A percentile compares a stretch with the other conserved stretches of the same genome.
phyloP scores from a whole-genome alignment of 2,113 vertebrate species.

The mouse (Mus musculus) region DNA sequence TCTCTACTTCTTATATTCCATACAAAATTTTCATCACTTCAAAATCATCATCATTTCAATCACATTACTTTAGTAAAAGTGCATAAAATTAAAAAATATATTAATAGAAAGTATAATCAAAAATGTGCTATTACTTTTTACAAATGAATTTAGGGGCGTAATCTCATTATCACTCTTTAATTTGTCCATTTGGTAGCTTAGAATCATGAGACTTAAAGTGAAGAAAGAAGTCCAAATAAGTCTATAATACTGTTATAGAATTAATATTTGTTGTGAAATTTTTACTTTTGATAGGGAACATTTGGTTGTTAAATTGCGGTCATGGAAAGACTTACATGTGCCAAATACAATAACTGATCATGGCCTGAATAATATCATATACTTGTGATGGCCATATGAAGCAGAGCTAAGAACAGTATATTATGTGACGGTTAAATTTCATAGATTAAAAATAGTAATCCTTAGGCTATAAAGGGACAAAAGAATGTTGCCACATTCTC shows the following conservation, averaged over 20 bases:
- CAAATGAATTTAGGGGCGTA: neutral
- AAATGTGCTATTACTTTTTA: neutral
- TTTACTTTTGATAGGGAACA: neutral
- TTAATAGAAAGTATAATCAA: neutral
- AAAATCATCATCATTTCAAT: neutral
- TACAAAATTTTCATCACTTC: neutral
- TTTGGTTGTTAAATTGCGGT: neutral
- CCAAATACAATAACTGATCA: rapidly evolving
- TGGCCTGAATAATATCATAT: neutral
- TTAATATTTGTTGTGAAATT: neutral
- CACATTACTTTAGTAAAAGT: neutral
- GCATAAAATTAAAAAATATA: neutral
- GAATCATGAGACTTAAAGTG: neutral
- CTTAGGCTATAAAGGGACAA: neutral
- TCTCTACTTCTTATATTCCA: neutral
- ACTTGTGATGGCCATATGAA: neutral
- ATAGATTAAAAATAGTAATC: too few relatives aligned
- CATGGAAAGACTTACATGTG: neutral
- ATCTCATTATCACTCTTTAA: neutral
- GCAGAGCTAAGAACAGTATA: neutral
- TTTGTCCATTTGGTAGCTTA: neutral
- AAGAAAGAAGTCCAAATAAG: neutral
- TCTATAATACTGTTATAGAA: too few relatives aligned
- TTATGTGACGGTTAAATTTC: too few relatives aligned
- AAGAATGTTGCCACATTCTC: neutral